These are phyloP conservation scores for Bombus waltoni DNA, from an alignment of 1,140 invertebrate species.

Conservation along the genomic window DNA sequence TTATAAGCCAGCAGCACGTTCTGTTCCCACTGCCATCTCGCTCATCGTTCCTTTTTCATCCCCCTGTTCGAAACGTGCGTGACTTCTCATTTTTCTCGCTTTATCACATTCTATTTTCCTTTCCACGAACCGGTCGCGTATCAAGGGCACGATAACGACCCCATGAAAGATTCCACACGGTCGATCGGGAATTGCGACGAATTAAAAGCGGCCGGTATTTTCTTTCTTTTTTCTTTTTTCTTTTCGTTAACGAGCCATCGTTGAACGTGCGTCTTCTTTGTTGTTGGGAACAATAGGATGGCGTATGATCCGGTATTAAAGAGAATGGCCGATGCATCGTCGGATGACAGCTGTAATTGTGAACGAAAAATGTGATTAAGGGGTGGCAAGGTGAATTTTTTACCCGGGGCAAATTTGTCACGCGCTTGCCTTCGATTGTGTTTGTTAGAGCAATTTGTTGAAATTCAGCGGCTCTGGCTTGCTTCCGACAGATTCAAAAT, in stretches of 20 bases:
- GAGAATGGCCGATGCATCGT: not conserved
- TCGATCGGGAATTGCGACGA: slow-evolving; percentile 28
- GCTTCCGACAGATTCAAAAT: not conserved
- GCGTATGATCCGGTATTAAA: not conserved
- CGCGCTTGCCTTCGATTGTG: not conserved
- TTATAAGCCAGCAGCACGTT: slow-evolving; percentile 54
- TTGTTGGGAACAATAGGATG: not conserved
- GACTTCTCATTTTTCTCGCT: not conserved
- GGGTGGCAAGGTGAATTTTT: not conserved
- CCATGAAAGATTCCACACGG: slow-evolving; percentile 24
- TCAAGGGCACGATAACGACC: slow-evolving; percentile 38
- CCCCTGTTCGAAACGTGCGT: too few relatives aligned
- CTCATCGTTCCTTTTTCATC: not conserved
- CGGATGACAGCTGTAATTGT: slow-evolving; percentile 6
- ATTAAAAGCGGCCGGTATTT: slow-evolving; percentile 1
- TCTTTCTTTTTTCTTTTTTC: not conserved
- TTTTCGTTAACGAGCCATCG: slow-evolving; percentile 6
- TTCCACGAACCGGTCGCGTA: not conserved
- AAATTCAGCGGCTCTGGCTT: not conserved
- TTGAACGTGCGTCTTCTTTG: slow-evolving; percentile 9
- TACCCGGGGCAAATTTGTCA: not conserved
- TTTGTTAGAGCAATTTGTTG: not conserved
- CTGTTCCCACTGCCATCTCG: slow-evolving; percentile 24
- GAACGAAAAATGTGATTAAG: not conserved
- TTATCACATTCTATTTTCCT: not conserved